Base-by-base conservation (phyloP, 2,113 vertebrate species). In the Pedetes capensis region DNA sequence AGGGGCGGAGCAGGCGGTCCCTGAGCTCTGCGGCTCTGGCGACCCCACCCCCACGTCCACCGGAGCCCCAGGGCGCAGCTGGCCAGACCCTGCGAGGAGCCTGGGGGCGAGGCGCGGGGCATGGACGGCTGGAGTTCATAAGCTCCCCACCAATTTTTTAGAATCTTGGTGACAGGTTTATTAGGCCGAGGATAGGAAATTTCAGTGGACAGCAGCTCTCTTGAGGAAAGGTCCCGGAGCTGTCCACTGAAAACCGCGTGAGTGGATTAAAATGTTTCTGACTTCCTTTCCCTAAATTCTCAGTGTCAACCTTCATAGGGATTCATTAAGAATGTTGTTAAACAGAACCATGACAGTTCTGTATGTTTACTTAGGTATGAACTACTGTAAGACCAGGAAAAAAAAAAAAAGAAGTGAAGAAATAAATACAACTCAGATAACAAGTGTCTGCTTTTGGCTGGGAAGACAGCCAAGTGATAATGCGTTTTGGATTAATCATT, bases 401-500 rank as follows among this genome's bases (percentile, higher is more conserved):
- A 55, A 44, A 69, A 42, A 59, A 64, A 61, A 86, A 64, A 42
- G 90, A 95, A 83, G n/a, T 5, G 51, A 87, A 57, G 0, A 6
- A 81, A 78, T 85, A 51, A 81, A 68, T 66, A 63, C 53, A 57
- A 81, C 51, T 87, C 87, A 59, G 69, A 89, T 80, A 96, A 57
- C 49, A 64, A 87, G 49, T 18, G 59, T 27, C 64, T 75, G 93
- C 84, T 89, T 93, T 94, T 11, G 49, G 8, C 94, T 87, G 96
- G 95, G 95, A 95, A 95, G 90, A 87, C 87, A 92, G 87, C 96
- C 96, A 95, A 92, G 74, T 64, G 90, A 88, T 92, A 42, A 87
- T 14, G 57, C 49, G 42, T 78, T 93, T 93, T 39, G 80, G 89
- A 93, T 95, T 94, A 87, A 83, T 78, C n/a, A n/a, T n/a, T n/a